phyloP scores from a whole-genome alignment of 1,140 invertebrate species.

The Whitmania pigra region DNA sequence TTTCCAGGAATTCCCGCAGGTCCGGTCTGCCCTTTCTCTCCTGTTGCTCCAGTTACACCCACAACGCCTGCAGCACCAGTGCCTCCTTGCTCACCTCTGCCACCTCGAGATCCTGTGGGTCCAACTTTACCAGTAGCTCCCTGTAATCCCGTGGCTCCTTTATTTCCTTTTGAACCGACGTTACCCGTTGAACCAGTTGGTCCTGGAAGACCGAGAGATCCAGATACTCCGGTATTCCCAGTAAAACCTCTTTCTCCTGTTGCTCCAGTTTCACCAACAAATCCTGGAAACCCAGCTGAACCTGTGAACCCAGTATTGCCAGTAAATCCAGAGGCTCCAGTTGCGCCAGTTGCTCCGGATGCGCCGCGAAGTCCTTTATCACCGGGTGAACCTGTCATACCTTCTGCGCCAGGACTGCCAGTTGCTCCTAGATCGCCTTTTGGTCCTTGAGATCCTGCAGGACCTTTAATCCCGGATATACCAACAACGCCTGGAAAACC shows the following conservation, averaged over 20 bases:
- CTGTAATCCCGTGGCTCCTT: conserved; percentile 11
- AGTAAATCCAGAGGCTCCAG: background rate
- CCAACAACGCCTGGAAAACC: no score
- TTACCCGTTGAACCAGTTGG: conserved; percentile 14
- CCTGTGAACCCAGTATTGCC: conserved; percentile 12
- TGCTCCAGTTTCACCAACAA: background rate
- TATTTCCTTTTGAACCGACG: background rate
- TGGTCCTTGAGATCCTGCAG: no score
- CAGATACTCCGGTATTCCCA: background rate
- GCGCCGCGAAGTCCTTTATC: background rate
- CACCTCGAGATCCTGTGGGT: background rate
- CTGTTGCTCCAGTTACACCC: conserved; percentile 16
- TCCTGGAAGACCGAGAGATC: conserved; percentile 9
- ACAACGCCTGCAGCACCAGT: background rate
- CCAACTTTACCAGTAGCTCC: conserved; percentile 13
- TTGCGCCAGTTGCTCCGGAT: conserved; percentile 4
- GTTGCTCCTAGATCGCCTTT: background rate
- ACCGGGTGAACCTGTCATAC: background rate
- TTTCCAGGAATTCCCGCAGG: conserved; percentile 8
- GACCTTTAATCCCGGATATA: no score
- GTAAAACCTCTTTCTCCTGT: conserved; percentile 6
- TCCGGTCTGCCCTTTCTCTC: background rate
- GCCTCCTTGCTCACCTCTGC: conserved; percentile 12
- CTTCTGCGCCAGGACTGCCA: conserved; percentile 2
- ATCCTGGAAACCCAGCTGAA: background rate